Evolutionary conservation across 37 sponge, comb jelly and placozoan species (phyloP).

Genomic region (Ianthella basta): DNA sequence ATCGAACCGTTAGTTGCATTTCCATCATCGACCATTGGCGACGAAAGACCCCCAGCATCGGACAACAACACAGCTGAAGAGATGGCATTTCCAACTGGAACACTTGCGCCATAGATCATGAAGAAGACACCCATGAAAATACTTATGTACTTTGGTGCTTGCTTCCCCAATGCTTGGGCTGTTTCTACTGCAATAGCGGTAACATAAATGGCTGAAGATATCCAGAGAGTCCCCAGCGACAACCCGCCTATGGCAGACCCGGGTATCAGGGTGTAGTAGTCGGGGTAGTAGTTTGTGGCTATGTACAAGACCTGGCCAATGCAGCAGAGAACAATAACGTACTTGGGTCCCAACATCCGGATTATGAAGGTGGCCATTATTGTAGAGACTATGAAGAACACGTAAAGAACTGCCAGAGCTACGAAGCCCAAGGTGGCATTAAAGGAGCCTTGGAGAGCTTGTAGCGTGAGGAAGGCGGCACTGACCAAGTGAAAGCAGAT

Average conservation of each 20-base stretch:
- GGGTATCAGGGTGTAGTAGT: conserved; percentile 75
- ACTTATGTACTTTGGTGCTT: conserved; percentile 4
- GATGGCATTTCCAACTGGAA: not conserved
- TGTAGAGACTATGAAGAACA: not conserved
- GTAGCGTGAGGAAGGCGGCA: conserved; percentile 3
- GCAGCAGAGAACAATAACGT: not conserved
- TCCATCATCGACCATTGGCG: too few relatives aligned
- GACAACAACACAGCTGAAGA: conserved; percentile 9
- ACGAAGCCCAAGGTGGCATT: not conserved
- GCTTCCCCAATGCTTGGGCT: not conserved
- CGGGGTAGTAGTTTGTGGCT: conserved; percentile 69
- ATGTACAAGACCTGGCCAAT: conserved; percentile 34
- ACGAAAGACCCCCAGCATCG: not conserved
- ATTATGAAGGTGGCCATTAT: conserved; percentile 5
- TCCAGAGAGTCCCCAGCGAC: conserved; percentile 67
- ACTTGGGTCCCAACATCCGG: conserved; percentile 13
- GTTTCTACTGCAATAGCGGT: not conserved
- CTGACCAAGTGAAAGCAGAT: not conserved
- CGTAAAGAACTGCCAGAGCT: not conserved
- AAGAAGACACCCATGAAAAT: conserved; percentile 6
- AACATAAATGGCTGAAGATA: conserved; percentile 26
- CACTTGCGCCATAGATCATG: not conserved
- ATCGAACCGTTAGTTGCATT: not conserved
- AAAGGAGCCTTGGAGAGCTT: conserved; percentile 20
- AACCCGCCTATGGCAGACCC: conserved; percentile 57